phyloP scores from a whole-genome alignment of 2,888 invertebrate genomes.

The Chrysopilus asiliformis region DNA sequence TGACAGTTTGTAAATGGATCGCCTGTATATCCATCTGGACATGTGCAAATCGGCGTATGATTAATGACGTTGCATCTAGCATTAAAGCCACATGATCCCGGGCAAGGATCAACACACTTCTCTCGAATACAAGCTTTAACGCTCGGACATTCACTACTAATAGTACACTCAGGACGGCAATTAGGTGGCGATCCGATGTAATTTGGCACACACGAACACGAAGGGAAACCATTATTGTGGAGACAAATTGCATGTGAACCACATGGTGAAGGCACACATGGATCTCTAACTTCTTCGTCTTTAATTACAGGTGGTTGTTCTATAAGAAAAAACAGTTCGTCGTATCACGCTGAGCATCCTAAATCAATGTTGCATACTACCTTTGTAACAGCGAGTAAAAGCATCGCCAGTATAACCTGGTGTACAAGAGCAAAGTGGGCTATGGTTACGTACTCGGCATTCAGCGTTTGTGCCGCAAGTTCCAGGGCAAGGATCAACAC shows the following conservation, averaged over 20 bases:
- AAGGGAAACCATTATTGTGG: constrained; percentile 39
- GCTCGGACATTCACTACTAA: constrained; percentile 55
- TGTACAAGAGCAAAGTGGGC: constrained; percentile 62
- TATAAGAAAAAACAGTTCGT: constrained; percentile 5
- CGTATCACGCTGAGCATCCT: too few relatives aligned
- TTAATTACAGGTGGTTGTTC: constrained; percentile 19
- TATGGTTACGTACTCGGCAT: constrained; percentile 63
- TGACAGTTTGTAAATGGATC: constrained; percentile 53
- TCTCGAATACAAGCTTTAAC: constrained; percentile 60
- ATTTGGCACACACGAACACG: constrained; percentile 55
- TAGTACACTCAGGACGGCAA: constrained; percentile 65
- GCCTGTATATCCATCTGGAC: constrained; percentile 48
- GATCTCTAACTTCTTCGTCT: constrained; percentile 34
- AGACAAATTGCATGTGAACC: constrained; percentile 60
- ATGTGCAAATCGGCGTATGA: constrained; percentile 54
- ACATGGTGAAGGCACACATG: constrained; percentile 60
- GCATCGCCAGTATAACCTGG: constrained; percentile 58
- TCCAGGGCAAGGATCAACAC: constrained; percentile 49
- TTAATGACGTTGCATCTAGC: constrained; percentile 51
- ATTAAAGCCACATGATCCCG: constrained; percentile 48
- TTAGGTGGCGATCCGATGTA: constrained; percentile 61
- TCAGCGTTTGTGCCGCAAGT: constrained; percentile 58
- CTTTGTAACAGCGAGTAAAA: constrained; percentile 52
- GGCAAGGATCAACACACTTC: constrained; percentile 56
- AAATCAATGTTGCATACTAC: too few relatives aligned